These are phyloP conservation scores for Malaclemys terrapin DNA, from an alignment of 2,113 vertebrate genomes.

Conservation along the genomic window DNA sequence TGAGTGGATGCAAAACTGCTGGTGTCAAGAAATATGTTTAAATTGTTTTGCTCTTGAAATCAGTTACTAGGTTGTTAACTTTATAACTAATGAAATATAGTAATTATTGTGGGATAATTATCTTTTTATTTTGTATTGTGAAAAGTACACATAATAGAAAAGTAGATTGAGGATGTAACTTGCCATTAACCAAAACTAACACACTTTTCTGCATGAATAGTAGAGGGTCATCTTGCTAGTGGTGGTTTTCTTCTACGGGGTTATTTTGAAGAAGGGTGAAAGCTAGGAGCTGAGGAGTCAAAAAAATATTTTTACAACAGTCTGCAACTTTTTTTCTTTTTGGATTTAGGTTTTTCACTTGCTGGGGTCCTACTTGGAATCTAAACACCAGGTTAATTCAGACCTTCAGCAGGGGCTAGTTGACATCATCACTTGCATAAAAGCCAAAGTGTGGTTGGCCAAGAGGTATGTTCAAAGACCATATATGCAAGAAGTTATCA, in stretches of 20 bases:
- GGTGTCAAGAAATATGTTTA: neutral
- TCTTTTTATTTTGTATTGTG: neutral
- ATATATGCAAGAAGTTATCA: neutral
- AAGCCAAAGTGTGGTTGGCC: conserved; percentile 91
- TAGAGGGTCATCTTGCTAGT: conserved; percentile 42
- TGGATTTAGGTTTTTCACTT: conserved; percentile 89
- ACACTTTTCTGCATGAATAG: neutral
- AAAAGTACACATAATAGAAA: neutral
- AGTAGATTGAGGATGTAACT: neutral
- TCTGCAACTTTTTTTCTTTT: conserved; percentile 43
- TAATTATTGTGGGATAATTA: neutral
- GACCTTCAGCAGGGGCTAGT: conserved; percentile 76
- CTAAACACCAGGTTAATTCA: conserved; percentile 82
- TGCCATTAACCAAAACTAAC: neutral
- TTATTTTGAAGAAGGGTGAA: conserved; percentile 55
- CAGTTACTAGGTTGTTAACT: neutral
- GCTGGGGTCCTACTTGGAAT: conserved; percentile 88
- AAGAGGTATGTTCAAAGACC: conserved; percentile 85
- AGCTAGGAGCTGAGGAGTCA: conserved; percentile 42
- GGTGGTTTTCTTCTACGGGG: conserved; percentile 30
- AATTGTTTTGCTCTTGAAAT: neutral
- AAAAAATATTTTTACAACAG: conserved; percentile 64
- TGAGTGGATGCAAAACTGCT: conserved; percentile 13
- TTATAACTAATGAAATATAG: no score
- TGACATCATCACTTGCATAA: conserved; percentile 80